Evolutionary conservation across 92 coral and sea anemone genomes (phyloP), one percentile per base, ranked within the genome.

Genomic region (Heteractis magnifica): DNA sequence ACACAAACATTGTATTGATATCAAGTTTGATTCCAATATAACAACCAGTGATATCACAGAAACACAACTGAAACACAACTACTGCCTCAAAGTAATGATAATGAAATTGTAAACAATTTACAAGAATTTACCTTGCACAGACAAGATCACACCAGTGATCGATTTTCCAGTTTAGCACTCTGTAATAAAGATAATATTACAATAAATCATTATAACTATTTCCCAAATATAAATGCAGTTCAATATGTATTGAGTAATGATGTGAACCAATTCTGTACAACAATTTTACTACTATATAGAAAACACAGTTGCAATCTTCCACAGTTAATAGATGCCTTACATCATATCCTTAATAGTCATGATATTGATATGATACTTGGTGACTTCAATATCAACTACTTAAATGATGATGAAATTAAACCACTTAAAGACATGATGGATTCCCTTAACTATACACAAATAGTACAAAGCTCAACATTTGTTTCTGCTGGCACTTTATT

Each of bases 401-500:
- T 77, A 26, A 26, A 26, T 26, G 1, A 26, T 26, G 1, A 26
- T 26, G 26, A 26, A 26, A 26, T 26, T 26, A 26, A 26, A 75
- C 84, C 73, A 49, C 84, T 83, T 56, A 83, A 86, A 77, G 50
- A 60, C 15, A 68, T 86, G 23, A 89, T 91, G 92, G 79, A 79
- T 41, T n/a, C 53, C 41, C 62, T 82, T 9, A 81, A 71, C n/a
- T n/a, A 26, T 26, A 26, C 26, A 26, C 26, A 26, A 26, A 26
- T 26, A 26, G 26, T 26, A 26, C 62, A 70, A 18, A 48, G 21
- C 14, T 78, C 91, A 48, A 86, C 92, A 68, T 89, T 89, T 76
- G 75, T 89, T 15, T 89, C 95, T 81, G 51, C 88, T 76, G 92
- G 91, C 8, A 87, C 77, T 79, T 84, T 89, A 78, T 21, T 89